Evolutionary conservation across 2,888 invertebrate genomes (phyloP).

Genomic region (Melipona bicolor): DNA sequence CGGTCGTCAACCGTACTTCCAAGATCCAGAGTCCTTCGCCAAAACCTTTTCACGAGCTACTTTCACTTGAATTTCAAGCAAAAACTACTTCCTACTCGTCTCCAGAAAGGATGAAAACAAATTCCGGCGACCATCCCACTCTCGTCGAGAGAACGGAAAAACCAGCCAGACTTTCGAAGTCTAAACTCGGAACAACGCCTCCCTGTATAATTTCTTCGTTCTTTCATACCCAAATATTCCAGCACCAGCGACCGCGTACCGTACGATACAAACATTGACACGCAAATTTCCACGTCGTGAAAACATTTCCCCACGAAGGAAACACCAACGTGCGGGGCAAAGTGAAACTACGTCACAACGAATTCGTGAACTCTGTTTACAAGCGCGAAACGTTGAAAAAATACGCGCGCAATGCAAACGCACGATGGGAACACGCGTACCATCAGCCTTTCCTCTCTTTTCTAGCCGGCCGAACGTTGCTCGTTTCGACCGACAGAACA

Average conservation of each 20-base stretch:
- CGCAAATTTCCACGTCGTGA: not conserved
- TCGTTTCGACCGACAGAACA: not conserved
- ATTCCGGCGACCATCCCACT: no score
- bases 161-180: no score
- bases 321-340: not conserved
- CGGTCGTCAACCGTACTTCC: no score
- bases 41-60: no score
- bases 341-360: not conserved
- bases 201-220: constrained; percentile 6
- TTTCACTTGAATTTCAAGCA: no score
- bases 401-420: constrained; percentile 4
- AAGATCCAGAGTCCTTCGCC: no score
- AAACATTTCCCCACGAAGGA: not conserved
- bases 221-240: not conserved
- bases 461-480: not conserved
- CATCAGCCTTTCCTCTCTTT: not conserved
- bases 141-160: no score
- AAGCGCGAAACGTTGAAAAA: constrained; percentile 8
- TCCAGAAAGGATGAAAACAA: no score
- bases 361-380: constrained; percentile 52
- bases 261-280: not conserved
- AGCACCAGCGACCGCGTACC: not conserved
- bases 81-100: not conserved
- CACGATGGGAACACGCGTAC: not conserved
- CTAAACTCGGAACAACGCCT: constrained; percentile 18